Evolutionary conservation across 2,113 vertebrate species (phyloP), one percentile per base, ranked within the genome.

Genomic region (Xenopus laevis): DNA sequence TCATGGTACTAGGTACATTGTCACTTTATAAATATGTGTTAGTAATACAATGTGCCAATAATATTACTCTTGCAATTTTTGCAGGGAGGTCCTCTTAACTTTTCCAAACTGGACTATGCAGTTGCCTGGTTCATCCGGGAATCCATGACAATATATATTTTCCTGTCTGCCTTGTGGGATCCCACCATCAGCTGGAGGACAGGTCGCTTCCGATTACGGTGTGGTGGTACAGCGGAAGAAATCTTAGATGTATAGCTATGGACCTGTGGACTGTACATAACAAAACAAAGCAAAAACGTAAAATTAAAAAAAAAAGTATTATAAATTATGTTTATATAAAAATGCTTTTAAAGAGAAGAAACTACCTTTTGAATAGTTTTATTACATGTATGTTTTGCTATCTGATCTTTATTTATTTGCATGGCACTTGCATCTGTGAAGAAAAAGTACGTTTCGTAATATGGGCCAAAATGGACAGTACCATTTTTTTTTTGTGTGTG

Each of bases 51-150:
- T 47, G 46, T 11, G 47, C 15, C 47, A 12, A 50, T 50, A 16
- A 50, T 13, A 50, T 4, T 50, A 50, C 77, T 72, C 17, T 61
- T 69, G 0, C 21, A 78, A 27, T 52, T 44, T 27, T 81, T 68
- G 59, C 75, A 95, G 94, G 94, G 94, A 46, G 92, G 97, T 4
- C 80, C 94, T 3, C 89, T 91, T 58, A 91, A 91, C 82, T 99
- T 98, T 88, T 98, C 96, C 4, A 99, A 99, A 90, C 88, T 98
- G 84, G 97, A 99, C 91, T 99, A 98, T 58, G 96, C 97, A 0
- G 96, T 99, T 20, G 97, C 96, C 45, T 99, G 97, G 97, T 98
- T 99, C 90, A 98, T 99, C 90, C 85, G 97, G 27, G 97, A 99
- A 88, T 98, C 97, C 13, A 97, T 99, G 96, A 95, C 95, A 0